Conservation (phyloP, 1,140 invertebrate species). For the Aricia agestis region DNA sequence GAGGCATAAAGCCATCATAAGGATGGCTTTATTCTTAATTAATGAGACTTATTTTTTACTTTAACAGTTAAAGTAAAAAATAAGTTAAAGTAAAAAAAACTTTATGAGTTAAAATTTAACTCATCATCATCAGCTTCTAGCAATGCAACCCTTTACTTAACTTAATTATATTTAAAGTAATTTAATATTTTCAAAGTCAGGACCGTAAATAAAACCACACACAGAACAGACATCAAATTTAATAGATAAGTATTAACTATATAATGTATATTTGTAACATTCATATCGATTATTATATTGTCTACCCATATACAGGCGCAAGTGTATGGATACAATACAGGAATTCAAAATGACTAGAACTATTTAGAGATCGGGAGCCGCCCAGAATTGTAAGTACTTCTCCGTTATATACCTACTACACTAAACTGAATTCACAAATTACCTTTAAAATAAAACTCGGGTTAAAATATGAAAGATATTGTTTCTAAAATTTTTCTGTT, state of each 20-base stretch:
- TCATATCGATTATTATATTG: constrained; percentile 71
- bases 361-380: constrained; percentile 62
- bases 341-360: constrained; percentile 72
- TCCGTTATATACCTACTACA: not conserved
- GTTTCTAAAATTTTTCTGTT: too few relatives aligned
- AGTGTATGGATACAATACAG: constrained; percentile 60
- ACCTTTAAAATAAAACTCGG: too few relatives aligned
- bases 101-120: too few relatives aligned
- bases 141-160: too few relatives aligned
- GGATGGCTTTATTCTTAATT: too few relatives aligned
- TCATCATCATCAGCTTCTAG: too few relatives aligned
- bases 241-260: constrained; percentile 72
- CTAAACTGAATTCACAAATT: constrained; percentile 12
- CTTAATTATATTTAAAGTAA: too few relatives aligned
- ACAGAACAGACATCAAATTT: constrained; percentile 74
- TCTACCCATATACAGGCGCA: constrained; percentile 69
- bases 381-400: constrained; percentile 32
- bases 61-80: too few relatives aligned
- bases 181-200: not conserved
- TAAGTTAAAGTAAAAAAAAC: too few relatives aligned
- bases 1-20: too few relatives aligned
- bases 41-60: too few relatives aligned
- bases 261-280: constrained; percentile 61
- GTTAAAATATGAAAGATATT: too few relatives aligned
- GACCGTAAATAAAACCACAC: constrained; percentile 45